These are phyloP conservation scores for Ceraclea dissimilis DNA, from an alignment of 2,888 invertebrate genomes.

Conservation along the genomic window DNA sequence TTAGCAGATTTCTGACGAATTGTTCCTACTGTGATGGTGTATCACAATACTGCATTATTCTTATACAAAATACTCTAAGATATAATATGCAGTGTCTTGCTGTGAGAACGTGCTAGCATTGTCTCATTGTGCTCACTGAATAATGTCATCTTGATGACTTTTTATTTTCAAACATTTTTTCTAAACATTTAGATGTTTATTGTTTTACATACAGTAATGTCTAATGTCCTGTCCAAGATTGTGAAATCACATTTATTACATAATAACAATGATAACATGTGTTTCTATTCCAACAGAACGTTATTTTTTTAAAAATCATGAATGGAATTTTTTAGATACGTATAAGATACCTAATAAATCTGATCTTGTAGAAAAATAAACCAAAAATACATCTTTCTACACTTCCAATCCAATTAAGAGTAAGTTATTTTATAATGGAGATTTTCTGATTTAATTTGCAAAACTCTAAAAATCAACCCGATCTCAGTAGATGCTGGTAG, in stretches of 20 bases:
- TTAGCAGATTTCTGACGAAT: background rate
- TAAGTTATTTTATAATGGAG: too few species aligned
- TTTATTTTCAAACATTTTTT: background rate
- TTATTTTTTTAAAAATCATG: too few species aligned
- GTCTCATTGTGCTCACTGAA: background rate
- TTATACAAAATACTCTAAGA: too few species aligned
- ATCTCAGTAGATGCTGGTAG: too few species aligned
- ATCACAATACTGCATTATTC: slow-evolving; percentile 1
- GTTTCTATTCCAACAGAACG: background rate
- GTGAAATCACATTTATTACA: background rate
- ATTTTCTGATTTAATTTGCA: too few species aligned
- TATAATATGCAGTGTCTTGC: background rate
- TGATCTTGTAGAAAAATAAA: too few species aligned
- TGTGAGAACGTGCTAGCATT: background rate
- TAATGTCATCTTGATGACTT: background rate
- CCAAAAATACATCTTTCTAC: too few species aligned
- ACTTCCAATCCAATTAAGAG: too few species aligned
- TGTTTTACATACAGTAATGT: background rate
- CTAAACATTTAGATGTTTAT: background rate
- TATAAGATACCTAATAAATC: too few species aligned
- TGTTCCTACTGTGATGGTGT: slow-evolving; percentile 10
- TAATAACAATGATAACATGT: background rate
- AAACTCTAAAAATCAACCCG: too few species aligned
- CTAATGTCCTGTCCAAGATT: background rate
- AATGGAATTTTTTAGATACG: too few species aligned